Evolutionary conservation across 2,888 invertebrate genomes (phyloP).

Genomic region (Fissipunctia ypsillon): DNA sequence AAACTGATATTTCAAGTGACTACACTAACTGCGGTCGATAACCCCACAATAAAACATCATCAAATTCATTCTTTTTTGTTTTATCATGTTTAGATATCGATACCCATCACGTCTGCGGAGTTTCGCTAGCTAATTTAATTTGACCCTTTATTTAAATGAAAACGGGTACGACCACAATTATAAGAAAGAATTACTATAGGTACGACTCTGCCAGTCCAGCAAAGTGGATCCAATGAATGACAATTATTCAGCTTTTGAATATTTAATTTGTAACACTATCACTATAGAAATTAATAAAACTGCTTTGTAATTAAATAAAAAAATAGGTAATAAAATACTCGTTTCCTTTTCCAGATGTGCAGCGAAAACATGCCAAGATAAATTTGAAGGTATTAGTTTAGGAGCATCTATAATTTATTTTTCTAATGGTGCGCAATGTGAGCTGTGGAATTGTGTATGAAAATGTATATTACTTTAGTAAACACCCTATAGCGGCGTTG

Average conservation of each 20-base stretch:
- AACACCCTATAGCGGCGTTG: slow-evolving; percentile 81
- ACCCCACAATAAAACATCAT: too few relatives aligned
- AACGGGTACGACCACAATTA: too few relatives aligned
- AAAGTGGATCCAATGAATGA: not conserved
- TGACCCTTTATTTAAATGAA: too few relatives aligned
- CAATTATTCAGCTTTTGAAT: not conserved
- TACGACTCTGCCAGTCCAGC: not conserved
- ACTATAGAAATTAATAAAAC: not conserved
- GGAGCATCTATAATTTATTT: slow-evolving; percentile 90
- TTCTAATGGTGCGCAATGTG: slow-evolving; percentile 90
- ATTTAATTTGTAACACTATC: not conserved
- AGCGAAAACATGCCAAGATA: slow-evolving; percentile 91
- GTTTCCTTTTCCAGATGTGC: slow-evolving; percentile 83
- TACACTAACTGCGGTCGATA: too few relatives aligned
- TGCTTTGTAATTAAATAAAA: not conserved
- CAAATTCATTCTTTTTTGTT: too few relatives aligned
- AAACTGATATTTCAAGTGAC: too few relatives aligned
- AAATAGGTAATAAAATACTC: not conserved
- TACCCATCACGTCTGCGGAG: too few relatives aligned
- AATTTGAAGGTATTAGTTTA: slow-evolving; percentile 83
- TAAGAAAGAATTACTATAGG: too few relatives aligned
- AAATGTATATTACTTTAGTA: slow-evolving; percentile 84
- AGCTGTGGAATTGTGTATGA: slow-evolving; percentile 90
- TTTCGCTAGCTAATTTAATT: too few relatives aligned
- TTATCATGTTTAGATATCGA: too few relatives aligned